phyloP scores from a whole-genome alignment of 2,888 invertebrate species.

The Drosophila pseudotakahashii region DNA sequence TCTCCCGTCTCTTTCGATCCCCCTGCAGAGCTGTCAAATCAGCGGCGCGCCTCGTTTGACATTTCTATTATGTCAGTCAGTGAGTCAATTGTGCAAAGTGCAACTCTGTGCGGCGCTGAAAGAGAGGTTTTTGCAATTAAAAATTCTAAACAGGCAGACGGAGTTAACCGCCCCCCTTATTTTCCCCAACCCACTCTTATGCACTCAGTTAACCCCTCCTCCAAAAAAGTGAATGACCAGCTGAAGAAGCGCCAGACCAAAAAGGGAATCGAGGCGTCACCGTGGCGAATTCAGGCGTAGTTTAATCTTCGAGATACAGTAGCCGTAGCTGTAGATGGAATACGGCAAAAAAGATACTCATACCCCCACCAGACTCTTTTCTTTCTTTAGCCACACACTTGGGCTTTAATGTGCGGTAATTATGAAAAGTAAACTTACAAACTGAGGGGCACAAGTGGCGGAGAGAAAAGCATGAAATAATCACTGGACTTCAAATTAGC shows the following conservation, averaged over 20 bases:
- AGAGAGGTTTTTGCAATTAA: conserved; percentile 49
- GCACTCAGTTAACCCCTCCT: background rate
- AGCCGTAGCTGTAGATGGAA: conserved; percentile 12
- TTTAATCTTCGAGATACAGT: conserved; percentile 51
- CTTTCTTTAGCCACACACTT: conserved; percentile 54
- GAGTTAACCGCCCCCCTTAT: conserved; percentile 7
- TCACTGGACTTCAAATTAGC: conserved; percentile 69
- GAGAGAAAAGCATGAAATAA: conserved; percentile 45
- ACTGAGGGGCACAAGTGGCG: conserved; percentile 12
- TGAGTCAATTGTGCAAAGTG: conserved; percentile 58
- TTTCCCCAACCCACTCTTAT: conserved; percentile 2
- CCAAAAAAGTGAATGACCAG: conserved; percentile 70
- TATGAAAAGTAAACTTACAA: conserved; percentile 70
- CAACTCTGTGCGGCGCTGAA: conserved; percentile 17
- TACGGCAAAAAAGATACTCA: background rate
- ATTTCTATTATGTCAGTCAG: conserved; percentile 81
- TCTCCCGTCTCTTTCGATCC: conserved; percentile 6
- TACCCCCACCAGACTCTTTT: conserved; percentile 46
- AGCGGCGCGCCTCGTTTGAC: conserved; percentile 67
- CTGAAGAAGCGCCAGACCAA: conserved; percentile 42
- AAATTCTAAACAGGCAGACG: conserved; percentile 62
- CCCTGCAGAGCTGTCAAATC: conserved; percentile 63
- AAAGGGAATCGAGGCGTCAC: conserved; percentile 54
- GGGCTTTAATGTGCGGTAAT: conserved; percentile 73
- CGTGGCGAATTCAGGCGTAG: conserved; percentile 65